phyloP scores from a whole-genome alignment of 2,888 invertebrate genomes.

The Cacoxenus indagator region DNA sequence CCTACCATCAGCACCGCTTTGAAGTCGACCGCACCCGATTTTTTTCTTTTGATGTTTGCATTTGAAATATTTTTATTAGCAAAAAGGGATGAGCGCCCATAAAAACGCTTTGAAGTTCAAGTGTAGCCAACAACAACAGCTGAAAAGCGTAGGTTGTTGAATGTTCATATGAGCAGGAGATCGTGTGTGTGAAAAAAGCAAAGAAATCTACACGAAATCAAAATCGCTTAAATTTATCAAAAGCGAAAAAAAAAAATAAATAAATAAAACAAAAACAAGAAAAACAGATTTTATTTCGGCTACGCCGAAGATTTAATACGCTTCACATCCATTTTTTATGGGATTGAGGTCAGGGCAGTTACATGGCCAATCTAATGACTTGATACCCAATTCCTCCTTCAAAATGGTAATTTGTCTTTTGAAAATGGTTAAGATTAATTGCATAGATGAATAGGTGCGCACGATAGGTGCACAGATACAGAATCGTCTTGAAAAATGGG shows the following conservation, averaged over 20 bases:
- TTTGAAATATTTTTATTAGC: slow-evolving; percentile 56
- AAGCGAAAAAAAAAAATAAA: not conserved
- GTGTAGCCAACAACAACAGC: slow-evolving; percentile 37
- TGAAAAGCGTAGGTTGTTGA: not conserved
- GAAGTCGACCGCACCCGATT: slow-evolving; percentile 2
- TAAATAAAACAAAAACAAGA: not conserved
- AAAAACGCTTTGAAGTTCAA: slow-evolving; percentile 55
- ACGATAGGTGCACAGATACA: too few species aligned
- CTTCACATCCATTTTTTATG: too few species aligned
- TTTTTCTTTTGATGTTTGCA: slow-evolving; percentile 36
- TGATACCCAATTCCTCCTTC: too few species aligned
- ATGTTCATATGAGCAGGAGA: not conserved
- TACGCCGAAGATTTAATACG: too few species aligned
- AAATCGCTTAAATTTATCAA: slow-evolving; percentile 14
- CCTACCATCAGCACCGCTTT: slow-evolving; percentile 1
- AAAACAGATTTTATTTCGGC: too few species aligned
- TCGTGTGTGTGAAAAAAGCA: not conserved
- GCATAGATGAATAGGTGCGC: too few species aligned
- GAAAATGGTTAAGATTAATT: too few species aligned
- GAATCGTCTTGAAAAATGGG: too few species aligned
- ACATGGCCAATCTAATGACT: too few species aligned
- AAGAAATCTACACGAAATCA: not conserved
- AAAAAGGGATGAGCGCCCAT: slow-evolving; percentile 45
- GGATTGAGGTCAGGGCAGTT: too few species aligned
- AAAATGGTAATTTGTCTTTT: too few species aligned